Evolutionary conservation across 2,113 vertebrate genomes (phyloP).

Genomic region (Calonectris borealis): DNA sequence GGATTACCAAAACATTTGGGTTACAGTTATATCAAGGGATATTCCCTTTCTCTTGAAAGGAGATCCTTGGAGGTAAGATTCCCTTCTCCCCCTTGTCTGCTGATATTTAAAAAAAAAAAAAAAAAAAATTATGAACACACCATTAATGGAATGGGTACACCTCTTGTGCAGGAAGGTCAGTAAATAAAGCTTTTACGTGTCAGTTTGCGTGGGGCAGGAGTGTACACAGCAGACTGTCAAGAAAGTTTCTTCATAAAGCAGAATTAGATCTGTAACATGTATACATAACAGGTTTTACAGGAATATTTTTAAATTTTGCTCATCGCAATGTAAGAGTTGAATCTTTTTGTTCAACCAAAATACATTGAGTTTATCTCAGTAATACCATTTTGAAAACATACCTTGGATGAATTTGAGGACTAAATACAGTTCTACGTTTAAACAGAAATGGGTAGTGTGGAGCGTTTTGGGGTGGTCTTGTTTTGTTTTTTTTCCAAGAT

Average conservation of each 20-base stretch:
- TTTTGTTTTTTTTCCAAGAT: not conserved
- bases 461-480: not conserved
- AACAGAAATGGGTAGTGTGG: not conserved
- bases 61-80: not conserved
- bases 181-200: not conserved
- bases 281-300: not conserved
- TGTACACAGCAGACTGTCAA: not conserved
- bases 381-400: not conserved
- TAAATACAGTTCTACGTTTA: not conserved
- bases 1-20: not conserved
- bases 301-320: not conserved
- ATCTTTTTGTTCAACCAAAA: not conserved
- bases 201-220: not conserved
- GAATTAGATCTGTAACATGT: not conserved
- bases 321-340: not conserved
- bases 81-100: not conserved
- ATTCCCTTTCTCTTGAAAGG: not conserved
- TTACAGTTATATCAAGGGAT: not conserved
- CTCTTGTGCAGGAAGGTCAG: not conserved
- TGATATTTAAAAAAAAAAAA: not conserved
- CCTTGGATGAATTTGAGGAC: not conserved
- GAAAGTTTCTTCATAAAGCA: not conserved
- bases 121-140: not conserved
- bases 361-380: not conserved
- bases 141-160: not conserved